phyloP scores from a whole-genome alignment of 2,888 invertebrate genomes.

The Microlaimidae sp. region DNA sequence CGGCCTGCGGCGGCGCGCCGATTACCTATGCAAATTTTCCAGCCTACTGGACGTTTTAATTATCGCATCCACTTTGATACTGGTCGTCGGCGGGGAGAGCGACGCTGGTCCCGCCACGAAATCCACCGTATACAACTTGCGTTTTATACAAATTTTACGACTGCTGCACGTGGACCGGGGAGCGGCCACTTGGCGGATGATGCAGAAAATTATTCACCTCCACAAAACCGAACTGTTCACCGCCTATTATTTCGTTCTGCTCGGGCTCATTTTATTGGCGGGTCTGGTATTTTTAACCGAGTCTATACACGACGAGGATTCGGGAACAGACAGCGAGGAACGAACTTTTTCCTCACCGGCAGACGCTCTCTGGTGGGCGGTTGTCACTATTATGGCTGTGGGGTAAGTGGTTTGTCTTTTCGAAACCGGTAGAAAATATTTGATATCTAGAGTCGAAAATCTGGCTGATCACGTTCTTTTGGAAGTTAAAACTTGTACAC shows the following conservation, averaged over 20 bases:
- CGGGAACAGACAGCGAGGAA: neutral
- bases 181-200: constrained; percentile 24
- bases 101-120: constrained; percentile 16
- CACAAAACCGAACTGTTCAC: constrained; percentile 22
- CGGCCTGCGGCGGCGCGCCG: constrained; percentile 19
- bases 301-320: neutral
- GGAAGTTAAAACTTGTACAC: no score
- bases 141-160: constrained; percentile 24
- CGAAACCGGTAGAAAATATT: no score
- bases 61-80: constrained; percentile 21
- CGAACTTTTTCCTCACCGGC: constrained; percentile 18
- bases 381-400: constrained; percentile 23
- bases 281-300: constrained; percentile 21
- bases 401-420: constrained; percentile 12
- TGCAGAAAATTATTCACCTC: constrained; percentile 22
- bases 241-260: constrained; percentile 24
- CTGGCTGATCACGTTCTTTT: no score
- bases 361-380: constrained; percentile 28
- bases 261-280: constrained; percentile 21
- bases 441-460: no score
- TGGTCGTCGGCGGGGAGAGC: constrained; percentile 19
- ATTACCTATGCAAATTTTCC: constrained; percentile 22
- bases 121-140: constrained; percentile 16
- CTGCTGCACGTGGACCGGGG: constrained; percentile 28
- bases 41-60: constrained; percentile 24